phyloP scores from a whole-genome alignment of 2,797 vertebrate genomes.

The Zalophus californianus region DNA sequence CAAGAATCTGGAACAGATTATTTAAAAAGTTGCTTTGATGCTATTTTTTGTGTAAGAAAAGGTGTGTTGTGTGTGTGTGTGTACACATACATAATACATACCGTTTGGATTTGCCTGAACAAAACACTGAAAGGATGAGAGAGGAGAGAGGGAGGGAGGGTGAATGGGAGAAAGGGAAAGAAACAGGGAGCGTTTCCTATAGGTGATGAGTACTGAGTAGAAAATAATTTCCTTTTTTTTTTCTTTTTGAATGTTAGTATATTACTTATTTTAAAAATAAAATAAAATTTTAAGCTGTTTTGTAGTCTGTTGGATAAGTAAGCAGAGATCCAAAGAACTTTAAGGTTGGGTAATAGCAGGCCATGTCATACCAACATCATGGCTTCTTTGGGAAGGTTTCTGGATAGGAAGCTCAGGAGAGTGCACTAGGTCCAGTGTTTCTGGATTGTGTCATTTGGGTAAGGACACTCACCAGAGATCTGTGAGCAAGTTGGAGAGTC shows the following conservation, averaged over 20 bases:
- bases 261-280: background rate
- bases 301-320: slow-evolving; percentile 30
- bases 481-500: background rate
- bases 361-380: background rate
- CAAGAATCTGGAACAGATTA: background rate
- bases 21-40: background rate
- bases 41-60: slow-evolving; percentile 28
- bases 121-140: background rate
- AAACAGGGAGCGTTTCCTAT: background rate
- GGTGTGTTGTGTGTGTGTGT: background rate
- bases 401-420: background rate
- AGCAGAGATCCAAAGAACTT: background rate
- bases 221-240: slow-evolving; percentile 34
- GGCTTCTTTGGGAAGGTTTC: background rate
- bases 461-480: background rate
- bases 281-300: slow-evolving; percentile 14
- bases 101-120: slow-evolving; percentile 45
- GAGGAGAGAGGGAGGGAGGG: background rate
- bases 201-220: background rate
- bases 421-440: background rate
- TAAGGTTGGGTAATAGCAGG: background rate
- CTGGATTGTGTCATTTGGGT: background rate
- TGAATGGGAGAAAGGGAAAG: background rate
- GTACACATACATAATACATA: background rate
- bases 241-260: background rate